Conservation (phyloP, 1,140 invertebrate genomes). For the Diabrotica virgifera region DNA sequence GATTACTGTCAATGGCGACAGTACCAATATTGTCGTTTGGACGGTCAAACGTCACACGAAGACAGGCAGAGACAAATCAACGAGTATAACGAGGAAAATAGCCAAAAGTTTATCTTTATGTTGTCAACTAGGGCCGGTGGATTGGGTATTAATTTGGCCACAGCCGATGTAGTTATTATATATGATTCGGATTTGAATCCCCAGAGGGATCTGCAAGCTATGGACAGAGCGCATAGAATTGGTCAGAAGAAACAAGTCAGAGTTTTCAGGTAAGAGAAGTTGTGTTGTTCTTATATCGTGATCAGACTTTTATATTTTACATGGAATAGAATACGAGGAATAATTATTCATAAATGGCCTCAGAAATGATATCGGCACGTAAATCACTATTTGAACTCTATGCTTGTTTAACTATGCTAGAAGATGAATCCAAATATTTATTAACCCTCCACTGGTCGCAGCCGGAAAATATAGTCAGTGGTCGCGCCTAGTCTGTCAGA, state of each 20-base stretch:
- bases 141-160: slow-evolving; percentile 97
- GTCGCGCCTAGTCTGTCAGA: too few relatives aligned
- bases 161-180: slow-evolving; percentile 97
- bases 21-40: slow-evolving; percentile 93
- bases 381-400: too few relatives aligned
- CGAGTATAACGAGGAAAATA: slow-evolving; percentile 88
- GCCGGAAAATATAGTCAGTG: too few relatives aligned
- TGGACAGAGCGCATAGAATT: slow-evolving; percentile 98
- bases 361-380: too few relatives aligned
- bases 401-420: too few relatives aligned
- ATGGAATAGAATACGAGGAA: too few relatives aligned
- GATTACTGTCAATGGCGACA: slow-evolving; percentile 95
- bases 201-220: slow-evolving; percentile 97
- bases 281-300: background rate
- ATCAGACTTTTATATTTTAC: background rate
- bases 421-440: too few relatives aligned
- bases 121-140: slow-evolving; percentile 97
- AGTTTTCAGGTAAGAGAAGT: slow-evolving; percentile 61
- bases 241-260: slow-evolving; percentile 96
- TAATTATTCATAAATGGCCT: too few relatives aligned
- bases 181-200: slow-evolving; percentile 99
- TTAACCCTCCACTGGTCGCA: too few relatives aligned
- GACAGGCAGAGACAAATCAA: slow-evolving; percentile 95
- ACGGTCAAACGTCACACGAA: slow-evolving; percentile 96
- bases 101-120: slow-evolving; percentile 98